phyloP scores from a whole-genome alignment of 2,888 invertebrate genomes.

The Chalcis sispes region DNA sequence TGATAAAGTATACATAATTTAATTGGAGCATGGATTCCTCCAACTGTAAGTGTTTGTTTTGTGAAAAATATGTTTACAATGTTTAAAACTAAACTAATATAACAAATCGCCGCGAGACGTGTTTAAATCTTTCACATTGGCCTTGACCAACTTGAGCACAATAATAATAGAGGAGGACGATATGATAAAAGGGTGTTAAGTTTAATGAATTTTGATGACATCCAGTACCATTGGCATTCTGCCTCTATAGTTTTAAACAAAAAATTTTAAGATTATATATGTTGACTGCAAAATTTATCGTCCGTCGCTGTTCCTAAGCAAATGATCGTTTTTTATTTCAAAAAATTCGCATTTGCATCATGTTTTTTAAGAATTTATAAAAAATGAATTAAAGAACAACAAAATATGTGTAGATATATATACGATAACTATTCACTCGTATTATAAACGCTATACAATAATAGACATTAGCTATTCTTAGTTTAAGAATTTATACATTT shows the following conservation, averaged over 20 bases:
- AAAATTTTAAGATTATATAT: constrained; percentile 24
- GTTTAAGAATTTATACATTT: constrained; percentile 59
- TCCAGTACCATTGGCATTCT: constrained; percentile 1
- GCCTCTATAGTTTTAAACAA: constrained; percentile 17
- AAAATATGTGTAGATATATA: constrained; percentile 23
- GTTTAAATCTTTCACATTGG: constrained; percentile 35
- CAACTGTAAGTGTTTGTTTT: not conserved
- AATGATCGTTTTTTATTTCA: constrained; percentile 51
- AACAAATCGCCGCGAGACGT: constrained; percentile 18
- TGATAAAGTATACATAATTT: not conserved
- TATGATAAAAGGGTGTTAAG: constrained; percentile 20
- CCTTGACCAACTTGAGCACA: constrained; percentile 51
- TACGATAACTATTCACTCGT: constrained; percentile 10
- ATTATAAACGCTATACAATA: constrained; percentile 40
- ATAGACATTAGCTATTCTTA: constrained; percentile 28
- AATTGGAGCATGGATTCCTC: constrained; percentile 38
- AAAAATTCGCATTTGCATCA: constrained; percentile 15
- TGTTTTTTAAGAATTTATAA: constrained; percentile 14
- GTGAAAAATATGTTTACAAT: constrained; percentile 10
- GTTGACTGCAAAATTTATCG: constrained; percentile 47
- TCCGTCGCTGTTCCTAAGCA: constrained; percentile 60
- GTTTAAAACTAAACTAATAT: constrained; percentile 7
- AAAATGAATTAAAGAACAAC: constrained; percentile 26
- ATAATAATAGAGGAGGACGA: constrained; percentile 37
- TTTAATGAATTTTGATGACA: constrained; percentile 5